A percentile compares a stretch with the other conserved stretches of the same genome.
These are phyloP conservation scores for Turritopsis dohrnii DNA, from an alignment of 30 jellyfish, hydroid and myxozoan genomes.

Conservation along the genomic window DNA sequence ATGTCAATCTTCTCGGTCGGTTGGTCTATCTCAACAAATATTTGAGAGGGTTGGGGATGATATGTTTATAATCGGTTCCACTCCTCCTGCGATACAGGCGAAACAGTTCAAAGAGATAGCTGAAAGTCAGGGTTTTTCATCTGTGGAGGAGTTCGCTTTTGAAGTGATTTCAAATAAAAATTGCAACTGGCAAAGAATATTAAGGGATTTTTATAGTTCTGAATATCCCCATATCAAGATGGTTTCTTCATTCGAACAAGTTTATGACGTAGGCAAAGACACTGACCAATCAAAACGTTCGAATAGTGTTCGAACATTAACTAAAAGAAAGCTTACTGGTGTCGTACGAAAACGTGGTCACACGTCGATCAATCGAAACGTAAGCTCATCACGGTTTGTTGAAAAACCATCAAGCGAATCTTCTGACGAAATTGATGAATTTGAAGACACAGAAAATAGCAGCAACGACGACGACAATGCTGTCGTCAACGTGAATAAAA, in stretches of 20 bases:
- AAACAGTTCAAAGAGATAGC: conserved; percentile 49
- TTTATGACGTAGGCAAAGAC: conserved; percentile 2
- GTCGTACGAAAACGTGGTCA: background rate
- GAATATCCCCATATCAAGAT: conserved; percentile 36
- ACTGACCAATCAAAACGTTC: background rate
- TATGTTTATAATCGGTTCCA: conserved; percentile 64
- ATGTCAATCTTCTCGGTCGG: background rate
- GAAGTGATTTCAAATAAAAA: conserved; percentile 7
- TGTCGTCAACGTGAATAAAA: background rate
- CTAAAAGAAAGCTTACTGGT: background rate
- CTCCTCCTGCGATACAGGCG: conserved; percentile 51
- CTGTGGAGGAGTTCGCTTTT: conserved; percentile 44
- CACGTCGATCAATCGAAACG: background rate
- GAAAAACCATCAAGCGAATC: background rate
- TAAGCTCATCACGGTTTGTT: background rate
- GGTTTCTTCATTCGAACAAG: conserved; percentile 32
- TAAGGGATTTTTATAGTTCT: conserved; percentile 31
- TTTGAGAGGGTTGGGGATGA: conserved; percentile 68
- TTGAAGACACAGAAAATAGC: background rate
- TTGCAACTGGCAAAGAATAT: background rate
- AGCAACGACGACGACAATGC: background rate
- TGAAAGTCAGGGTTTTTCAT: conserved; percentile 34
- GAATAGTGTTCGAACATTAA: background rate
- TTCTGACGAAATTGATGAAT: background rate
- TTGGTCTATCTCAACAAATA: conserved; percentile 7